Percentiles rank a stretch among this genome's conserved stretches.
Evolutionary conservation across 23 tunicate species (phyloP).

Genomic region (Botrylloides violaceus): DNA sequence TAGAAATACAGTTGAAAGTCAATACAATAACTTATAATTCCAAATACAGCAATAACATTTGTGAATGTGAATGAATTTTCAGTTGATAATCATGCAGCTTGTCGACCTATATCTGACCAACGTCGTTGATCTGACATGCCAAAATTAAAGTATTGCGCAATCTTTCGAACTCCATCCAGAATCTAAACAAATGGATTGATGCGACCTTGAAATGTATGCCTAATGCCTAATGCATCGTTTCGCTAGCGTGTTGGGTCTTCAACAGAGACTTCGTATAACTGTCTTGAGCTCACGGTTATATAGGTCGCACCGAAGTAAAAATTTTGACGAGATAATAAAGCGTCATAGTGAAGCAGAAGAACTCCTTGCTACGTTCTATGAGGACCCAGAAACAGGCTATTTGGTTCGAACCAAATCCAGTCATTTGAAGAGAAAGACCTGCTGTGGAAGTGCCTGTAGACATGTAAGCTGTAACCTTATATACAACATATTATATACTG

Average conservation of each 20-base stretch:
- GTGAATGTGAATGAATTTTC: no score
- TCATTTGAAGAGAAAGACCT: conserved; percentile 70
- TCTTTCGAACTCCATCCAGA: not conserved
- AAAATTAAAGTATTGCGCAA: not conserved
- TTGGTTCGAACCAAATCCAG: conserved; percentile 42
- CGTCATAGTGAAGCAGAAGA: conserved; percentile 48
- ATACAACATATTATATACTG: not conserved
- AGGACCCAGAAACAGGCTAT: conserved; percentile 65
- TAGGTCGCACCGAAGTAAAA: not conserved
- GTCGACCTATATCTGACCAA: no score
- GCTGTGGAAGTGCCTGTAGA: conserved; percentile 91
- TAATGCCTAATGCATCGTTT: no score
- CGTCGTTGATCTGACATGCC: not conserved
- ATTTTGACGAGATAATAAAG: conserved; percentile 31
- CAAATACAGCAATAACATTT: no score
- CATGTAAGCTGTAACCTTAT: conserved; percentile 60
- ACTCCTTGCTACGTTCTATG: conserved; percentile 24
- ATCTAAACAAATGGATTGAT: not conserved
- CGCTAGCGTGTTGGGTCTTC: no score
- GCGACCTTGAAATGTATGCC: no score
- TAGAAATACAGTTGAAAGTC: no score
- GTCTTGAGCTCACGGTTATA: not conserved
- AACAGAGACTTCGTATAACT: no score
- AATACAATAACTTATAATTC: no score
- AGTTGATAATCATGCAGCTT: no score